Base-by-base conservation (phyloP, 2,888 invertebrate genomes). In the Sisyra nigra region DNA sequence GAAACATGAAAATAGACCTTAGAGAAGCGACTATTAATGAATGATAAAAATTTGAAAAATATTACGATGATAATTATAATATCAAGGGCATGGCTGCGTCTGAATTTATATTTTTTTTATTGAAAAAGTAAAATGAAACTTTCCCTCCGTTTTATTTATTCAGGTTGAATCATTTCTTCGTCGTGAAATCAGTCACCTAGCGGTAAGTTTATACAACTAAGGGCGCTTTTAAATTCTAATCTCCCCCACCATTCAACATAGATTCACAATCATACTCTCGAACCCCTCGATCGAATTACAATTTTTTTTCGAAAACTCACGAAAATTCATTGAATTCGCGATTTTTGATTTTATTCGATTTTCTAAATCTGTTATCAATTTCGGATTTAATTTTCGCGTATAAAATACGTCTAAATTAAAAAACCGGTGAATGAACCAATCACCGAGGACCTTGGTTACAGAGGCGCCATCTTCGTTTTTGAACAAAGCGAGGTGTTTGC, bases 401-500 rank as follows among this genome's bases (percentile, higher is more conserved):
- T 54, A 56, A 56, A 48, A 42, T 49, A 38, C 34, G 32, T 44
- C 37, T 45, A 46, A 44, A 47, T 53, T 46, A 41, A 49, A 52
- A 57, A 54, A 57, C 58, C 57, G 58, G 55, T 52, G 47, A 49
- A 51, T 62, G 59, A 63, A 60, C 57, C 57, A 61, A 59, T 58
- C 55, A 59, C 63, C 59, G 56, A 53, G 53, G 53, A 59, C 56
- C 57, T 67, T 67, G 65, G 61, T 62, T 64, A 59, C 66, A 69
- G 68, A 70, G 78, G 79, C 80, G 80, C 81, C 81, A 80, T 81
- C 77, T 80, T 80, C 78, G 74, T 73, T 79, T 80, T 80, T 76
- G 77, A 80, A 80, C 77, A 69, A 71, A 75, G 75, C 71, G 71
- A 69, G 63, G 68, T 67, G 67, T 64, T 69, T 69, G 72, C 69